Evolutionary conservation across 2,113 vertebrate species (phyloP).

Genomic region (Emydura subglobosa): DNA sequence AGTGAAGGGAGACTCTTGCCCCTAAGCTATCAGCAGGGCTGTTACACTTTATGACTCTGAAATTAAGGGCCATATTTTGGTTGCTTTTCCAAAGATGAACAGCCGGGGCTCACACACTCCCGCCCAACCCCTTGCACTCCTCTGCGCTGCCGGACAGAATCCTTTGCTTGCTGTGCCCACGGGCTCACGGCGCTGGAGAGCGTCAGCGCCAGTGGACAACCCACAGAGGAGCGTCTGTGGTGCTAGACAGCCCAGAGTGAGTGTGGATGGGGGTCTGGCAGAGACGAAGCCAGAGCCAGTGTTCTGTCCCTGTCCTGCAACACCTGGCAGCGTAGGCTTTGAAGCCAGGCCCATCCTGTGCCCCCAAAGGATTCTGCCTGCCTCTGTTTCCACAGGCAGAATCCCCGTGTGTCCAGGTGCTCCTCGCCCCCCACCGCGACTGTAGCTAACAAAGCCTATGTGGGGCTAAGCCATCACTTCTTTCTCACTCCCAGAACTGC

Average conservation of each 20-base stretch:
- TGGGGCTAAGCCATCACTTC: constrained; percentile 8
- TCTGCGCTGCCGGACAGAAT: background rate
- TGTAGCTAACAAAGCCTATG: constrained; percentile 24
- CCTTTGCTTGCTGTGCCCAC: background rate
- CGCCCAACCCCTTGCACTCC: background rate
- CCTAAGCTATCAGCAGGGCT: background rate
- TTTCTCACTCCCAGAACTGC: constrained; percentile 13
- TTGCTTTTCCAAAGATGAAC: background rate
- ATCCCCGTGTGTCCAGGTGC: background rate
- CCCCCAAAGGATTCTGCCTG: background rate
- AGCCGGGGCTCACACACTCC: background rate
- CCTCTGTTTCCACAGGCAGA: background rate
- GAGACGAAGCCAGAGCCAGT: background rate
- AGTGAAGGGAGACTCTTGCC: background rate
- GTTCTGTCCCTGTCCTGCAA: background rate
- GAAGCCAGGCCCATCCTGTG: no score
- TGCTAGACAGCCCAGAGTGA: fast-evolving
- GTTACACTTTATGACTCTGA: background rate
- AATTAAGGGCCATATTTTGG: background rate
- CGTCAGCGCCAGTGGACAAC: background rate
- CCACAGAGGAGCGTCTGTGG: background rate
- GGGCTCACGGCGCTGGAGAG: background rate
- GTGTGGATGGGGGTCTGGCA: background rate
- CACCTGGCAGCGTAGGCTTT: background rate
- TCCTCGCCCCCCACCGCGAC: background rate